Conservation (phyloP, 2,797 vertebrate species). For the Cottoperca gobio region DNA sequence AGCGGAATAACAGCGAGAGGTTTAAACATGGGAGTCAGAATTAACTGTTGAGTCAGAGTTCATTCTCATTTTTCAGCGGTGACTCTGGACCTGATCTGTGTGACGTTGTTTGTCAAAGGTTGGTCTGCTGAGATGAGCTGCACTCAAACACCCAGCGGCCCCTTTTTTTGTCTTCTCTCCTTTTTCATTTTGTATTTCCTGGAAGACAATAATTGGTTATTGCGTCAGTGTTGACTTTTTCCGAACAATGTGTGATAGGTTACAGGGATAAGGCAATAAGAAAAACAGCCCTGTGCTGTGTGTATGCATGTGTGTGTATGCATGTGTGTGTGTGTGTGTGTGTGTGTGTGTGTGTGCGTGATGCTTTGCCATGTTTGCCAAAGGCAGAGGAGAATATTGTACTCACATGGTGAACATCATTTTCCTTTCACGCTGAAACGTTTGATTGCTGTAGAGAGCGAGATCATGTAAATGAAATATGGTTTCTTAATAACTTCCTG, state of each 20-base stretch:
- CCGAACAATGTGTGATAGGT: constrained; percentile 59
- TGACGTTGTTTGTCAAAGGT: constrained; percentile 66
- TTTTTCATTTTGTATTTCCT: constrained; percentile 69
- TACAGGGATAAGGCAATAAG: constrained; percentile 52
- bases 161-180: constrained; percentile 44
- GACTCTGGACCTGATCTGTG: constrained; percentile 25
- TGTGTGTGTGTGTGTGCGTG: not conserved
- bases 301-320: not conserved
- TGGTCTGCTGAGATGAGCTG: constrained; percentile 46
- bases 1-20: not conserved
- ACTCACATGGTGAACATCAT: constrained; percentile 48
- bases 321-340: not conserved
- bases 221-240: constrained; percentile 74
- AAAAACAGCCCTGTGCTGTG: constrained; percentile 19
- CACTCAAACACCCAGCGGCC: constrained; percentile 4
- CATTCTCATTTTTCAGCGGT: constrained; percentile 1
- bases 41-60: constrained; percentile 7
- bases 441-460: constrained; percentile 53
- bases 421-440: constrained; percentile 34
- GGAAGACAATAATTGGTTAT: constrained; percentile 72
- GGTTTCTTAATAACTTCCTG: constrained; percentile 14
- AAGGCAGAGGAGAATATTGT: constrained; percentile 48
- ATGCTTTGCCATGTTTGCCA: constrained; percentile 48
- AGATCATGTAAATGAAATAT: constrained; percentile 41
- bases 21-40: not conserved